A percentile compares a stretch with the other conserved stretches of the same genome.
Conservation (phyloP, 64 coral and sea anemone species). For the Catalaphyllia jardinei region DNA sequence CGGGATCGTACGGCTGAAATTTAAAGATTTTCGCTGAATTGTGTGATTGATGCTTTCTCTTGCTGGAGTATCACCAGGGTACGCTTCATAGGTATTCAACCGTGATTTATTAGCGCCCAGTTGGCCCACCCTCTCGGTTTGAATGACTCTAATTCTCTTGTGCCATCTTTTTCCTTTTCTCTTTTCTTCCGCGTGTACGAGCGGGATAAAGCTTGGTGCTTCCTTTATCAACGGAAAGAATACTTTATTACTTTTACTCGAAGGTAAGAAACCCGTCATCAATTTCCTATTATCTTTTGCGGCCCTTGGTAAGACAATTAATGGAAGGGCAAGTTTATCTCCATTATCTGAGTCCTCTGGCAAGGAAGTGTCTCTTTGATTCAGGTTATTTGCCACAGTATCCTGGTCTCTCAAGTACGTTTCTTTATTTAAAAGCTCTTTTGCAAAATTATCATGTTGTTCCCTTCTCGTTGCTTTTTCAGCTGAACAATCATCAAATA, state of each 20-base stretch:
- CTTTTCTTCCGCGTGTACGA: background rate
- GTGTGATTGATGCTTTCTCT: background rate
- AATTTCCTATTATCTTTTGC: background rate
- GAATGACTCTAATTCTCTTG: background rate
- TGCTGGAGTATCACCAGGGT: background rate
- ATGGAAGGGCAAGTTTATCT: background rate
- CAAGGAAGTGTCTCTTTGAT: background rate
- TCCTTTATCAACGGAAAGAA: background rate
- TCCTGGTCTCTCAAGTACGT: background rate
- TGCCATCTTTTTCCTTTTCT: background rate
- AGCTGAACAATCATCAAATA: background rate
- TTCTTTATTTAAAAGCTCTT: background rate
- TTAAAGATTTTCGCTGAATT: too few species aligned
- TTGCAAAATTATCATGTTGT: background rate
- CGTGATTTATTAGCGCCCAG: background rate
- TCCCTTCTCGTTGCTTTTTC: background rate
- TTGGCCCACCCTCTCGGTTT: background rate
- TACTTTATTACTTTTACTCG: background rate
- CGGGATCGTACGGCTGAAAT: background rate
- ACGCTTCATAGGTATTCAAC: background rate
- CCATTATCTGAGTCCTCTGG: background rate
- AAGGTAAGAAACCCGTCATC: background rate
- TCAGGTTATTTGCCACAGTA: background rate
- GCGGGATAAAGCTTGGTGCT: conserved; percentile 4
- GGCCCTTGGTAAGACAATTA: background rate